phyloP scores from a whole-genome alignment of 2,113 vertebrate genomes.

The Megaceryle torquata region DNA sequence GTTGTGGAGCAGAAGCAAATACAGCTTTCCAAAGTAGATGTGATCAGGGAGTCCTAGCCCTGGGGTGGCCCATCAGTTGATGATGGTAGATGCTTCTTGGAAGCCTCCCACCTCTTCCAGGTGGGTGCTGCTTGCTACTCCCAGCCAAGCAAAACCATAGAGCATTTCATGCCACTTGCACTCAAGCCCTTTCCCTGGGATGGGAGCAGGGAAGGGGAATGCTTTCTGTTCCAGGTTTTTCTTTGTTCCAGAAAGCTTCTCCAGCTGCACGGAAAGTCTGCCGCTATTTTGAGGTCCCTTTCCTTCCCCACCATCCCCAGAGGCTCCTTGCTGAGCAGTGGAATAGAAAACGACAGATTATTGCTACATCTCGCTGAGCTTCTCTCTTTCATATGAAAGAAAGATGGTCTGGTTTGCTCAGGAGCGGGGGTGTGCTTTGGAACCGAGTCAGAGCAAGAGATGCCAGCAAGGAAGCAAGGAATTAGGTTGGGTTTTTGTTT shows the following conservation, averaged over 20 bases:
- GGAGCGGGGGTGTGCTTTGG: not conserved
- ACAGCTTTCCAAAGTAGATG: not conserved
- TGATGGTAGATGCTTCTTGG: not conserved
- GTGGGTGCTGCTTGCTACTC: not conserved
- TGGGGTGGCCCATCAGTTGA: not conserved
- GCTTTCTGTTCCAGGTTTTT: not conserved
- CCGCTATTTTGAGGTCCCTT: constrained; percentile 25
- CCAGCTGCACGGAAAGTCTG: not conserved
- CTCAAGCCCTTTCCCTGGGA: not conserved
- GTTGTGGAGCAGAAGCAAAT: not conserved
- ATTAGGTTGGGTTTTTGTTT: no score
- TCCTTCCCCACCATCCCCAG: constrained; percentile 25
- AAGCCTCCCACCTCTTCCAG: not conserved
- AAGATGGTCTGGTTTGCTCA: not conserved
- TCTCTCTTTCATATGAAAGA: not conserved
- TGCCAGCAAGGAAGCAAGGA: not conserved
- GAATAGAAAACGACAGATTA: constrained; percentile 43
- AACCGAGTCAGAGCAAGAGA: not conserved
- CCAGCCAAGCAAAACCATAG: fast-evolving
- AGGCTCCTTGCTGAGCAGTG: constrained; percentile 12
- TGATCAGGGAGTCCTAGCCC: not conserved
- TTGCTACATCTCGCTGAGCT: constrained; percentile 30
- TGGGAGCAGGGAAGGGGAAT: not conserved
- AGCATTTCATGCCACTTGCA: not conserved
- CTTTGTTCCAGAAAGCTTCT: not conserved